Base-by-base conservation (phyloP, 2,797 vertebrate species). In the Aldrovandia affinis region DNA sequence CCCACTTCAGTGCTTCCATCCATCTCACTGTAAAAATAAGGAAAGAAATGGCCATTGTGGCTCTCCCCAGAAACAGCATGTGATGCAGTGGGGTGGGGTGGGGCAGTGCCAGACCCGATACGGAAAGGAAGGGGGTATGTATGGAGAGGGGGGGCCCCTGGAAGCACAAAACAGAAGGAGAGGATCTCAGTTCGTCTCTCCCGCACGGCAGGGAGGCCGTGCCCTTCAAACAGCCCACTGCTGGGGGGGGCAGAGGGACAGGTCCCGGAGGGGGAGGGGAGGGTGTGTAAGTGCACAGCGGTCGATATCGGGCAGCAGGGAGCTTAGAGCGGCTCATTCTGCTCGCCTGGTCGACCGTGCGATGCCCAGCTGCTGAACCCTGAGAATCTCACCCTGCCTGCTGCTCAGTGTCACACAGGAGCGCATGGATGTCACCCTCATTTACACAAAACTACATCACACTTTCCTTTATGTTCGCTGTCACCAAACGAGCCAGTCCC, bases 41-140 rank as follows among this genome's bases (percentile, higher is more conserved):
- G 54, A 79, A 52, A 79, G 54, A n/a, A n/a, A n/a, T 1, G 47
- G 75, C 75, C 75, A 47, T 78, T 78, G 36, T 25, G 73, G 42
- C 73, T 77, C 73, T 77, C 25, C 20, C 42, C 42, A n/a, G 47
- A 20, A 42, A 42, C 42, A 15, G n/a, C 14, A 42, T 47, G 39
- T 77, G 42, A 77, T 42, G 20, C 20, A n/a, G 33, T n/a, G n/a
- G n/a, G n/a, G n/a, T n/a, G 33, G 42, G 73, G 39, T 5, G 73
- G 42, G 39, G 3, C 42, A 9, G 73, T 77, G 73, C 73, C 73
- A 77, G 9, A 14, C 73, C 73, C 47, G 42, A 44, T n/a, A 47
- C 4, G 42, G 10, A 47, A 22, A 77, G 73, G 73, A 2, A 47
- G 39, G n/a, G 68, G n/a, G n/a, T n/a, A n/a, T n/a, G n/a, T n/a